Evolutionary conservation across 2,797 vertebrate species (phyloP).

Genomic region (Glossophaga mutica): DNA sequence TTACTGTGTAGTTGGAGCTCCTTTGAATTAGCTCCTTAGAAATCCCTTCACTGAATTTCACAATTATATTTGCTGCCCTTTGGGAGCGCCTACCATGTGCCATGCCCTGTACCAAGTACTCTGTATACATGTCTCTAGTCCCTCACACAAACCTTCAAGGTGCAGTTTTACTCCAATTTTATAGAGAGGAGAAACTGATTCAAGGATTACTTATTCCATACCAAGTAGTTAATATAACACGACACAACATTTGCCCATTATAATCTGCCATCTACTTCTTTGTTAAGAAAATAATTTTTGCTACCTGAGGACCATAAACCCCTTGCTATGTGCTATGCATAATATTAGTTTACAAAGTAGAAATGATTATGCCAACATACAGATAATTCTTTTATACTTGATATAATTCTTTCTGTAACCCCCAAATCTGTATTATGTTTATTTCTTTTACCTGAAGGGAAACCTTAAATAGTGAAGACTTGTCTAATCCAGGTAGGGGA

Average conservation of each 20-base stretch:
- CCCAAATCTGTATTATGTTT: background rate
- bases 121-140: background rate
- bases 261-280: constrained; percentile 10
- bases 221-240: background rate
- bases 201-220: background rate
- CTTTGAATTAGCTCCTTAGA: background rate
- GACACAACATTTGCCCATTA: background rate
- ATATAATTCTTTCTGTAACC: background rate
- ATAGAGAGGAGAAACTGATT: background rate
- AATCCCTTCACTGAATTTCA: background rate
- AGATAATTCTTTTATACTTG: background rate
- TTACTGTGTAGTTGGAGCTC: background rate
- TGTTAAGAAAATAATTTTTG: constrained; percentile 31
- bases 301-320: background rate
- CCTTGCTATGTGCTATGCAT: background rate
- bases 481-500: background rate
- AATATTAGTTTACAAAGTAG: background rate
- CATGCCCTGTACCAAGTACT: background rate
- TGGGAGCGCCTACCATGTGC: background rate
- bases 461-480: background rate
- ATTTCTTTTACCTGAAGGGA: background rate
- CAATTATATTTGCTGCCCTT: background rate
- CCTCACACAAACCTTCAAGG: background rate
- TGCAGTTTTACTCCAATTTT: background rate
- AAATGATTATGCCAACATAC: background rate